Conservation (phyloP, 2,797 vertebrate genomes). For the Chanos chanos region DNA sequence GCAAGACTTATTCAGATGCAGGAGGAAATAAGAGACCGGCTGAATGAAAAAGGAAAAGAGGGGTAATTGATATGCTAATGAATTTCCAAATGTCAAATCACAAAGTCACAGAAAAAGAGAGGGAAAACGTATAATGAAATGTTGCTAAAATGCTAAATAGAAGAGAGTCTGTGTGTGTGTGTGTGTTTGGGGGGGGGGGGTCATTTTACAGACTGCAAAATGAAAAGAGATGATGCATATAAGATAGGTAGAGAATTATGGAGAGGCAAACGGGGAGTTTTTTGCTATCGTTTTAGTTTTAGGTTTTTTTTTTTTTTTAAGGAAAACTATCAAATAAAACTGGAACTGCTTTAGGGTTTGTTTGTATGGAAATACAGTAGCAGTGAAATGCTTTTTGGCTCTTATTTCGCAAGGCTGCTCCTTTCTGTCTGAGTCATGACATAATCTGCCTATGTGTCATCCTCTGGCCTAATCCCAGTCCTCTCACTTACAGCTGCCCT, state of each 20-base stretch:
- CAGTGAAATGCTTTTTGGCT: too few species aligned
- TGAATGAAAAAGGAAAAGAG: constrained; percentile 42
- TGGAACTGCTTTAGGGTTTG: too few species aligned
- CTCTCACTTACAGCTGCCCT: constrained; percentile 50
- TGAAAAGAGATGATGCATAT: too few species aligned
- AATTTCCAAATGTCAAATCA: constrained; percentile 65
- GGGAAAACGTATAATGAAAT: constrained; percentile 48
- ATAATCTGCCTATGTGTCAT: constrained; percentile 37
- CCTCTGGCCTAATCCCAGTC: constrained; percentile 59
- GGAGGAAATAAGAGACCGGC: constrained; percentile 44
- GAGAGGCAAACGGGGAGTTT: too few species aligned
- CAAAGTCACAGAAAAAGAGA: constrained; percentile 53
- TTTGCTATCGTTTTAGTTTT: too few species aligned
- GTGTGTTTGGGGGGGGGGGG: too few species aligned
- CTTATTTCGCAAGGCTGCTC: constrained; percentile 14
- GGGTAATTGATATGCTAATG: constrained; percentile 64
- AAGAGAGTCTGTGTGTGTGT: constrained; percentile 16
- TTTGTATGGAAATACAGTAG: too few species aligned
- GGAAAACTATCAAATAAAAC: too few species aligned
- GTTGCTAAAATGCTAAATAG: constrained; percentile 38
- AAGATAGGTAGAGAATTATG: too few species aligned
- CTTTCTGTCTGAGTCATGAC: constrained; percentile 11
- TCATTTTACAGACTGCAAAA: too few species aligned
- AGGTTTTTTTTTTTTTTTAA: too few species aligned
- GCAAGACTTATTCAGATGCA: constrained; percentile 48